A percentile compares a stretch with the other conserved stretches of the same genome.
phyloP scores from a whole-genome alignment of 1,140 invertebrate species.

The Paralvinella palmiformis region DNA sequence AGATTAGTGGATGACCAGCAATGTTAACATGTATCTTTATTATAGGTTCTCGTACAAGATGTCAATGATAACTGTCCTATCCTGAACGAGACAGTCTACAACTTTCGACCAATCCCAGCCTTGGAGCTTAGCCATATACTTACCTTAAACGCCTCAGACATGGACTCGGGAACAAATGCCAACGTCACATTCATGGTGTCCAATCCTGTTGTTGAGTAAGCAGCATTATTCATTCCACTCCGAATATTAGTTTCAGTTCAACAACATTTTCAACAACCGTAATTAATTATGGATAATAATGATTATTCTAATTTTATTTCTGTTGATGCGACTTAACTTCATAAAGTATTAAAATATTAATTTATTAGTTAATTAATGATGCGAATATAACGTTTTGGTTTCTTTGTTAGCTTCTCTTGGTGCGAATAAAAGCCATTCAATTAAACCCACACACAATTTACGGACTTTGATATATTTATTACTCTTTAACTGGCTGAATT shows the following conservation, averaged over 20 bases:
- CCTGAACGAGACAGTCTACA: conserved; percentile 19
- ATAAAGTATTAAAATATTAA: not conserved
- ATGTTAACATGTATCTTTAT: not conserved
- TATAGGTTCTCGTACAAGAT: conserved; percentile 27
- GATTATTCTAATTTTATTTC: not conserved
- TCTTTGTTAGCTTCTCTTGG: not conserved
- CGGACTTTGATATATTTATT: not conserved
- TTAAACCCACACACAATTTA: not conserved
- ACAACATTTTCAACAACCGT: not conserved
- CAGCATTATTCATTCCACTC: not conserved
- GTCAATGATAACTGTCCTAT: conserved; percentile 33
- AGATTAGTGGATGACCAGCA: not conserved
- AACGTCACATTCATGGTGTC: conserved; percentile 21
- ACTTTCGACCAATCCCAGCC: conserved; percentile 22
- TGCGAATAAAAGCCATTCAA: not conserved
- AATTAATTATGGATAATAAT: not conserved
- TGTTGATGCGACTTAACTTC: not conserved
- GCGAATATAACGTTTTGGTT: not conserved
- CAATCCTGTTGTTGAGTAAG: conserved; percentile 22
- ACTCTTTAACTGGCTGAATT: not conserved
- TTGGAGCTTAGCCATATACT: conserved; percentile 22
- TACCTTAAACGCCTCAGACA: conserved; percentile 22
- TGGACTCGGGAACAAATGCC: conserved; percentile 24
- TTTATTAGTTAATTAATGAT: not conserved
- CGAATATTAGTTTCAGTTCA: not conserved